Conservation (phyloP, 2,797 vertebrate genomes). For the Amphiprion clarkii region DNA sequence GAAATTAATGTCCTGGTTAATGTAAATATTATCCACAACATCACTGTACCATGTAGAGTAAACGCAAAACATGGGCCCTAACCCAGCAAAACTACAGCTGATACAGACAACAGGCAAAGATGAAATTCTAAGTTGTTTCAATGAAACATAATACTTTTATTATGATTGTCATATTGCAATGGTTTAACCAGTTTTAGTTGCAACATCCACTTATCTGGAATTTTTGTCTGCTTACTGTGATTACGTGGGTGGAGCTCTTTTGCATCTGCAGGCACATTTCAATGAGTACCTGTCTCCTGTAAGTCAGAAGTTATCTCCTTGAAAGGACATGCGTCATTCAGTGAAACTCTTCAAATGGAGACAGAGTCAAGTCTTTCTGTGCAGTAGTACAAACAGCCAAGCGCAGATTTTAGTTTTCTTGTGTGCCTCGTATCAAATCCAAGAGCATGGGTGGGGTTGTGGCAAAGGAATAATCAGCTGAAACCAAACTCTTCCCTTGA, state of each 20-base stretch:
- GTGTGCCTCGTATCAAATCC: conserved; percentile 48
- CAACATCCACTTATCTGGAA: neutral
- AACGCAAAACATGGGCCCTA: neutral
- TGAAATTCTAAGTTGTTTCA: no score
- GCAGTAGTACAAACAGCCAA: neutral
- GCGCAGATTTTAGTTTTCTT: conserved; percentile 26
- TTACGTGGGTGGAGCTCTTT: neutral
- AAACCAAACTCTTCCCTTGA: conserved; percentile 58
- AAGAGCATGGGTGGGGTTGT: conserved; percentile 39
- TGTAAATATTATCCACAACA: neutral
- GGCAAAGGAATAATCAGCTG: conserved; percentile 48
- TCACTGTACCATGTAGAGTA: neutral
- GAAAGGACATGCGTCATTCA: conserved; percentile 17
- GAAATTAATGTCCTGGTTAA: neutral
- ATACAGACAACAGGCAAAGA: conserved; percentile 10
- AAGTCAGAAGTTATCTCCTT: neutral
- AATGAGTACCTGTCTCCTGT: neutral
- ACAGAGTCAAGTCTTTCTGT: conserved; percentile 5
- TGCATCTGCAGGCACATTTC: neutral
- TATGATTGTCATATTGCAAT: neutral
- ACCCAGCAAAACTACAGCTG: neutral
- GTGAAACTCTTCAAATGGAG: conserved; percentile 18
- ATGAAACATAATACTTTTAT: neutral
- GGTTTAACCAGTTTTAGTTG: neutral
- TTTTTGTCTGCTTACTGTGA: neutral